Conservation (phyloP, 2,113 vertebrate species). For the Crotalus helleri region DNA sequence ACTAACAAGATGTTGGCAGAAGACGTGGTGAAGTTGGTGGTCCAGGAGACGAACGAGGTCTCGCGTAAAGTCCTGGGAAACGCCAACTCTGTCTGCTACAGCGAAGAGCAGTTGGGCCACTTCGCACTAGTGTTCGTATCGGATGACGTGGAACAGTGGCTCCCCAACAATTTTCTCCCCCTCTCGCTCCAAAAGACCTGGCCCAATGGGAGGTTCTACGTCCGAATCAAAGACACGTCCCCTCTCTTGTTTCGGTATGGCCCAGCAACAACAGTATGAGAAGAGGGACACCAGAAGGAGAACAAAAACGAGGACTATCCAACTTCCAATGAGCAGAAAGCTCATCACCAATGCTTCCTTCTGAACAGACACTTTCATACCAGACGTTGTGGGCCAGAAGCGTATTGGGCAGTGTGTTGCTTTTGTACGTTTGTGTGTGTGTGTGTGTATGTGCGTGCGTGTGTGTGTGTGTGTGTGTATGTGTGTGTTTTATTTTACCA, state of each 20-base stretch:
- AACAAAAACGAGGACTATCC: neutral
- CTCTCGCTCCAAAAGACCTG: constrained; percentile 79
- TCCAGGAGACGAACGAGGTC: constrained; percentile 82
- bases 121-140: constrained; percentile 81
- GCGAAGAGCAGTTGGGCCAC: constrained; percentile 81
- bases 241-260: constrained; percentile 79
- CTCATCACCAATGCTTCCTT: constrained; percentile 68
- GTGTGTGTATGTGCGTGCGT: constrained; percentile 24
- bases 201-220: constrained; percentile 78
- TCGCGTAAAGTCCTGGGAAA: constrained; percentile 64
- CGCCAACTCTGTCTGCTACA: constrained; percentile 64
- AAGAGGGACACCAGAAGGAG: fast-evolving
- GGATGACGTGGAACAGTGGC: constrained; percentile 78
- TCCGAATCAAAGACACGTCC: constrained; percentile 84
- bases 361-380: constrained; percentile 59
- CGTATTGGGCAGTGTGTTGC: constrained; percentile 55
- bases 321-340: constrained; percentile 47
- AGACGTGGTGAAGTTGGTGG: constrained; percentile 85
- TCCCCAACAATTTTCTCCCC: constrained; percentile 81
- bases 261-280: constrained; percentile 84
- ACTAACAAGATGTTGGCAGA: constrained; percentile 74
- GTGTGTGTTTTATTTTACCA: constrained; percentile 59
- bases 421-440: constrained; percentile 50
- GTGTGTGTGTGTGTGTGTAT: constrained; percentile 18
- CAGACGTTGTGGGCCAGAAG: constrained; percentile 41